Base-by-base conservation (phyloP, 1,140 invertebrate genomes). In the Archegozetes longisetosus region DNA sequence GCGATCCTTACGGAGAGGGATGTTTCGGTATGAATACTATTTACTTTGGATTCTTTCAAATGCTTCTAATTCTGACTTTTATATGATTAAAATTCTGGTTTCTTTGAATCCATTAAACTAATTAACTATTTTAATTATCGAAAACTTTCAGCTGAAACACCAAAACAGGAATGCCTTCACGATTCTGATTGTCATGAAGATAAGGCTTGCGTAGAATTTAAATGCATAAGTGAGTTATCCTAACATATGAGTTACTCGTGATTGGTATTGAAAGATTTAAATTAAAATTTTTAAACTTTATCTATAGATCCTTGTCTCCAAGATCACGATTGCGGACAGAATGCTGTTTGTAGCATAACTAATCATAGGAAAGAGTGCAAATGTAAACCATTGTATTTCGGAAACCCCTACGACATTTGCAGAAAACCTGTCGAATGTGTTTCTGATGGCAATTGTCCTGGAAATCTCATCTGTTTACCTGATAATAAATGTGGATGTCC, bases 361-460 rank as follows among this genome's bases (percentile, higher is more conserved):
- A 82, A 85, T 67, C 87, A 91, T 71, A 76, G 82, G 28, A 86
- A 86, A 2, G 81, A 84, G 68, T 94, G 89, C 70, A 77, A 83
- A 2, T 94, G 89, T 67, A 80, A 83, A 64, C 82, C 82, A 49
- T 51, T 50, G 26, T 62, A 63, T 27, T 55, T 58, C 25, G 29
- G 61, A 47, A 26, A 56, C 58, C 54, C 22, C 12, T 25, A 55
- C 32, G 17, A 12, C 0, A 56, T 56, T 20, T 62, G 50, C 49
- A n/a, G 65, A 49, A 3, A 48, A 61, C 62, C 62, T 17, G 60
- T 64, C n/a, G 14, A 51, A 47, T 67, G 66, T 51, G 48, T 49
- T 28, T 40, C 58, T n/a, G 62, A 68, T 52, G 60, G 62, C n/a
- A 57, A 68, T 52, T 68, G 66, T 61, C 65, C 65, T 14, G 67